Percentiles rank a stretch among this genome's conserved stretches.
Conservation (phyloP, 2,888 invertebrate species). For the Limnephilus lunatus region DNA sequence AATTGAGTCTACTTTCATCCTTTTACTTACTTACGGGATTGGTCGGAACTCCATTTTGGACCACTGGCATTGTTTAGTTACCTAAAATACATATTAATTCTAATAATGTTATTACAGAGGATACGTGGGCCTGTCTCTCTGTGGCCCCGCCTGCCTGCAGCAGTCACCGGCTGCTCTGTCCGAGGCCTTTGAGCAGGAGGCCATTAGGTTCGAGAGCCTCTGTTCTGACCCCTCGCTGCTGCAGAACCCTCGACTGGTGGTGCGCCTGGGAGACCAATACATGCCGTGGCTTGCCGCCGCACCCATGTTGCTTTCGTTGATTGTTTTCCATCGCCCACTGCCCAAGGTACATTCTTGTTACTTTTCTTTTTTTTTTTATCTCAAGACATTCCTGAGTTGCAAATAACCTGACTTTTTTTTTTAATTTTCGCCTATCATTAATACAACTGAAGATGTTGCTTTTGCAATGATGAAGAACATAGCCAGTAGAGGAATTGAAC, state of each 20-base stretch:
- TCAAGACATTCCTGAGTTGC: too few species aligned
- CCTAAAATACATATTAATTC: background rate
- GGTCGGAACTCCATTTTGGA: too few species aligned
- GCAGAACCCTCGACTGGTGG: slow-evolving; percentile 89
- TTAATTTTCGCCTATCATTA: too few species aligned
- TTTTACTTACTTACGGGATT: too few species aligned
- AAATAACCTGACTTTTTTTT: too few species aligned
- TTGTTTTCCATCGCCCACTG: slow-evolving; percentile 91
- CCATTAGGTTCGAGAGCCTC: slow-evolving; percentile 75
- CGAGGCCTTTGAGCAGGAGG: slow-evolving; percentile 68
- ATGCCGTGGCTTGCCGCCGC: slow-evolving; percentile 95
- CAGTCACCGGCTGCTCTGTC: slow-evolving; percentile 73
- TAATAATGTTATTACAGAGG: slow-evolving; percentile 67
- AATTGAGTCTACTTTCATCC: too few species aligned
- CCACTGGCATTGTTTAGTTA: background rate
- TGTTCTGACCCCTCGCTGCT: slow-evolving; percentile 83
- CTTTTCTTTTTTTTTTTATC: background rate
- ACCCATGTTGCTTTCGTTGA: slow-evolving; percentile 91
- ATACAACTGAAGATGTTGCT: too few species aligned
- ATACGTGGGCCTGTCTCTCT: slow-evolving; percentile 84
- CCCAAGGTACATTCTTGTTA: slow-evolving; percentile 79
- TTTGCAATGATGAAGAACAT: too few species aligned
- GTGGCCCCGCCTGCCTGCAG: slow-evolving; percentile 78
- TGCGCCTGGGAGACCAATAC: slow-evolving; percentile 91
- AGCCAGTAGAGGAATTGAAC: too few species aligned